Evolutionary conservation across 2,888 invertebrate genomes (phyloP).

Genomic region (Caenorhabditis imperialis): DNA sequence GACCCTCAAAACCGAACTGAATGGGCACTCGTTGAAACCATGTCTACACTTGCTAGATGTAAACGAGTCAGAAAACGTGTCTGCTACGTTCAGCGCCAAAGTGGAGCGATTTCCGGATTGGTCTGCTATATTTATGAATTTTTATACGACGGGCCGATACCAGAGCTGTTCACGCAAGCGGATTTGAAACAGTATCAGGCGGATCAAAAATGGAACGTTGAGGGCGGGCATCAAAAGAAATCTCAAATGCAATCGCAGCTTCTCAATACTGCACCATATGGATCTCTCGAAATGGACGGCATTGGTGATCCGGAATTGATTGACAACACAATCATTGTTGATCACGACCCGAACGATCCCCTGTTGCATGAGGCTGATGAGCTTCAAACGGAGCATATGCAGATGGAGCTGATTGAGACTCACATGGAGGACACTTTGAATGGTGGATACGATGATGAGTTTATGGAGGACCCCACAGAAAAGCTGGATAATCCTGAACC

Average conservation of each 20-base stretch:
- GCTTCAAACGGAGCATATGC: not conserved
- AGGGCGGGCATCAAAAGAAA: too few species aligned
- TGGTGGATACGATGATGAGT: constrained; percentile 55
- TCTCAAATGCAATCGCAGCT: too few species aligned
- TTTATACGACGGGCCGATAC: constrained; percentile 56
- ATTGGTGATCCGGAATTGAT: too few species aligned
- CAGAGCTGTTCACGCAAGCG: not conserved
- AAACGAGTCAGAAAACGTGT: constrained; percentile 59
- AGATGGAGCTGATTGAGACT: not conserved
- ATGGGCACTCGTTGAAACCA: constrained; percentile 58
- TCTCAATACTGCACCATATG: too few species aligned
- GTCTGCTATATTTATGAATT: constrained; percentile 64
- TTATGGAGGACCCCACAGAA: constrained; percentile 50
- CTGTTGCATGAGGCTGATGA: too few species aligned
- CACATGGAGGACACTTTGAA: constrained; percentile 43
- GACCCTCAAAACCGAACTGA: constrained; percentile 41
- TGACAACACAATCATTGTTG: not conserved
- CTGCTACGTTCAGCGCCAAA: constrained; percentile 52
- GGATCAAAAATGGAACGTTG: too few species aligned
- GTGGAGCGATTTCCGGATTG: constrained; percentile 30
- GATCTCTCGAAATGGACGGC: too few species aligned
- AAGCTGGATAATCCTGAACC: constrained; percentile 54
- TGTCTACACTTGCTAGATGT: constrained; percentile 61
- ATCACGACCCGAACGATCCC: not conserved
- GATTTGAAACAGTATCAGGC: not conserved